Conservation (phyloP, 2,888 invertebrate genomes). For the Drepanosiphum platanoidis region DNA sequence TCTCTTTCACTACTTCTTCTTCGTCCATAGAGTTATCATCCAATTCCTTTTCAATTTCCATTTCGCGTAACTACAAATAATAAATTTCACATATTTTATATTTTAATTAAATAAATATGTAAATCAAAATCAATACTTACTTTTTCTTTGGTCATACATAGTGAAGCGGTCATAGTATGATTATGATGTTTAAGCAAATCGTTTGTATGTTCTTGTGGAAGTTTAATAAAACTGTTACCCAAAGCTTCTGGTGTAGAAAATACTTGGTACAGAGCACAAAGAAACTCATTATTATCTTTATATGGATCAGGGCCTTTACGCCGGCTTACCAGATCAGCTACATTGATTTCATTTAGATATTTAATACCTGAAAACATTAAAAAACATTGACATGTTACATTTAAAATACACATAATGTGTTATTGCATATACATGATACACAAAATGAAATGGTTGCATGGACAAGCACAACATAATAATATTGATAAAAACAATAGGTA, state of each 20-base stretch:
- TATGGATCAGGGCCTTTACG: conserved; percentile 75
- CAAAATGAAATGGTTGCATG: conserved; percentile 18
- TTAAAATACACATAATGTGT: conserved; percentile 35
- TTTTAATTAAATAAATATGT: no score
- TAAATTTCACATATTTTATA: background rate
- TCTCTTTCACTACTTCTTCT: background rate
- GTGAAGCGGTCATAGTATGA: conserved; percentile 70
- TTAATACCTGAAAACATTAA: conserved; percentile 67
- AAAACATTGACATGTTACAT: conserved; percentile 66
- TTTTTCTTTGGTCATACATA: conserved; percentile 76
- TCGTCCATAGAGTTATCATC: conserved; percentile 41
- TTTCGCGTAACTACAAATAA: conserved; percentile 35
- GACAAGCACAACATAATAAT: background rate
- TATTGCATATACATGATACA: conserved; percentile 16
- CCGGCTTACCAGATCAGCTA: conserved; percentile 76
- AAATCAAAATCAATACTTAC: conserved; percentile 66
- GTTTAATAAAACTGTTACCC: conserved; percentile 77
- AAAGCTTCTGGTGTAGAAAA: conserved; percentile 77
- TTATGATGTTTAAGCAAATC: conserved; percentile 66
- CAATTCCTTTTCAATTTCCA: conserved; percentile 56
- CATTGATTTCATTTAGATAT: conserved; percentile 78
- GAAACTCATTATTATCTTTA: conserved; percentile 77
- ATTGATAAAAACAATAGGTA: conserved; percentile 38
- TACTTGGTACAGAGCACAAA: conserved; percentile 80
- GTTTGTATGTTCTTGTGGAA: background rate